phyloP scores from a whole-genome alignment of 2,797 vertebrate species.

The Balearica regulorum region DNA sequence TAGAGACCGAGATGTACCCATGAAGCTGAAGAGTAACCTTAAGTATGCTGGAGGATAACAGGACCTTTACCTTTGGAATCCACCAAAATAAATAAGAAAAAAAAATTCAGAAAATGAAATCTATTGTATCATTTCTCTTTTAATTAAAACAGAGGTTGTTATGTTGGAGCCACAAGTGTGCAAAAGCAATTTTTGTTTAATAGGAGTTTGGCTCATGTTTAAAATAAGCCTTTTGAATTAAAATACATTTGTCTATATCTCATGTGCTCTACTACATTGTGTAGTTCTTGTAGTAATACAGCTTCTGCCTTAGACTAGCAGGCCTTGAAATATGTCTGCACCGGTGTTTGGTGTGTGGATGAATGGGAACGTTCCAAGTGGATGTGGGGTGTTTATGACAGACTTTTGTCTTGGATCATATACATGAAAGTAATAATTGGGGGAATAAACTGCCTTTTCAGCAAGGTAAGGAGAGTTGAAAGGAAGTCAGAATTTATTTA shows the following conservation, averaged over 20 bases:
- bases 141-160: not conserved
- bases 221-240: constrained; percentile 23
- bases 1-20: not conserved
- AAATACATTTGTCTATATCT: not conserved
- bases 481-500: not conserved
- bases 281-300: constrained; percentile 37
- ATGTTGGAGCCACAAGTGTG: not conserved
- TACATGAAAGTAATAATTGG: not conserved
- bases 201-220: constrained; percentile 26
- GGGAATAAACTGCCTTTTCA: not conserved
- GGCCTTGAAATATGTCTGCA: constrained; percentile 63
- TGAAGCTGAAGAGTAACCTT: constrained; percentile 48
- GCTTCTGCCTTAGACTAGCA: constrained; percentile 34
- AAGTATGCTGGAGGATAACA: constrained; percentile 30
- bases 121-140: constrained; percentile 4
- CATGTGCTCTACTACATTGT: not conserved
- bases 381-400: not conserved
- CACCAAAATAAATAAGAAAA: not conserved
- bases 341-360: constrained; percentile 4
- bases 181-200: constrained; percentile 6
- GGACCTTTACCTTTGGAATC: constrained; percentile 14
- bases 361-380: not conserved
- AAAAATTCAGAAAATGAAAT: constrained; percentile 4
- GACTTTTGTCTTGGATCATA: not conserved
- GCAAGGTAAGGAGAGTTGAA: not conserved